phyloP scores from a whole-genome alignment of 2,113 vertebrate genomes.

The Melospiza georgiana region DNA sequence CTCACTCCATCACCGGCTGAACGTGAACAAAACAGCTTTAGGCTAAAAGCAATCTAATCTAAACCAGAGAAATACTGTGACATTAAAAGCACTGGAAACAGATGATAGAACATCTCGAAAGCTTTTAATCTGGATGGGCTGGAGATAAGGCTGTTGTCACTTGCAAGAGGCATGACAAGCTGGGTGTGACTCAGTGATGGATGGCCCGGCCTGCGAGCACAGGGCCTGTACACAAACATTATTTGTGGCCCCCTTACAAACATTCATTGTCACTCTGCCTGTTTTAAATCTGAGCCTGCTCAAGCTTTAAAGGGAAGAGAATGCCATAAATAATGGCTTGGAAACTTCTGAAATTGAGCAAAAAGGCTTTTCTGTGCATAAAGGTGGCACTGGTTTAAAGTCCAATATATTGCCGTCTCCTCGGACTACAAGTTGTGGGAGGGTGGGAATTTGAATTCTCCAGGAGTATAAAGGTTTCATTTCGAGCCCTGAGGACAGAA shows the following conservation, averaged over 20 bases:
- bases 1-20: not conserved
- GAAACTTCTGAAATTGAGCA: not conserved
- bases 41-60: constrained; percentile 13
- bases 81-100: constrained; percentile 15
- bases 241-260: not conserved
- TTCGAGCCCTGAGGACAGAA: not conserved
- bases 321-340: not conserved
- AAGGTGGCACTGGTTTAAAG: not conserved
- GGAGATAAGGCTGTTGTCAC: constrained; percentile 8
- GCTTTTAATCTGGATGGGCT: constrained; percentile 1
- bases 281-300: not conserved
- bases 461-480: not conserved
- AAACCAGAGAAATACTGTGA: constrained; percentile 26
- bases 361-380: not conserved
- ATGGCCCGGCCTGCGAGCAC: not conserved
- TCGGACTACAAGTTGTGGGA: not conserved
- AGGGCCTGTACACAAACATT: not conserved
- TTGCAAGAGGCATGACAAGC: not conserved
- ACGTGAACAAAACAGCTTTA: not conserved
- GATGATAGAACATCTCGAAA: not conserved
- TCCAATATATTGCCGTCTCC: not conserved
- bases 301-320: not conserved
- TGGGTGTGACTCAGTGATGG: not conserved
- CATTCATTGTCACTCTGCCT: not conserved
- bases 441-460: not conserved